Conservation (phyloP, 1,140 invertebrate genomes). For the Drosophila kepulauana region DNA sequence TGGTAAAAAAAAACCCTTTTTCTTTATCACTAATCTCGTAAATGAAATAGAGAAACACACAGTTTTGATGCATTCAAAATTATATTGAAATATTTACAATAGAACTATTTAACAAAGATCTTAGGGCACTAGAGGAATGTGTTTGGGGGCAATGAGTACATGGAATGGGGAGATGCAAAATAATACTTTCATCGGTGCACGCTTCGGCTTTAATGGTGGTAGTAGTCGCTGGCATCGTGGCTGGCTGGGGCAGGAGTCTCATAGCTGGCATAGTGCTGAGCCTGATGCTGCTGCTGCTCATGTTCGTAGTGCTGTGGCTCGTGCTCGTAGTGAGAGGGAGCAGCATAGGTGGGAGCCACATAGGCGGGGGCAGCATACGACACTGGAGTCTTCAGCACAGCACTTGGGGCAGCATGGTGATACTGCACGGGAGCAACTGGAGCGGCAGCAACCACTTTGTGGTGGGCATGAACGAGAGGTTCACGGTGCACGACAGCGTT, state of each 20-base stretch:
- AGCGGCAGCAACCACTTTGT: slow-evolving; percentile 62
- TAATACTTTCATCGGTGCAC: slow-evolving; percentile 63
- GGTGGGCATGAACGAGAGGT: slow-evolving; percentile 76
- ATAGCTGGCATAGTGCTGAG: slow-evolving; percentile 68
- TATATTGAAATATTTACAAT: slow-evolving; percentile 68
- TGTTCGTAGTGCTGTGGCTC: slow-evolving; percentile 52
- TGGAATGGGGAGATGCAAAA: slow-evolving; percentile 49
- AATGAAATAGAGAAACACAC: neutral
- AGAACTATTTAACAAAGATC: slow-evolving; percentile 60
- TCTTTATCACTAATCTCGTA: neutral
- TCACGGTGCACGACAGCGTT: slow-evolving; percentile 85
- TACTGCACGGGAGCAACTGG: slow-evolving; percentile 62
- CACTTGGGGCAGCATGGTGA: slow-evolving; percentile 58
- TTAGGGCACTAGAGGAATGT: slow-evolving; percentile 44
- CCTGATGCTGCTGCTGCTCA: slow-evolving; percentile 55
- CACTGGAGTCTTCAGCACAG: slow-evolving; percentile 53
- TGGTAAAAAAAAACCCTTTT: neutral
- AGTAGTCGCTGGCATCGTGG: slow-evolving; percentile 71
- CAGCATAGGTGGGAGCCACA: slow-evolving; percentile 39
- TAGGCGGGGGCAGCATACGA: slow-evolving; percentile 57
- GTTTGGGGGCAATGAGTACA: slow-evolving; percentile 28
- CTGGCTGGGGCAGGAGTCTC: slow-evolving; percentile 62
- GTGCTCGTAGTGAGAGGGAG: slow-evolving; percentile 47
- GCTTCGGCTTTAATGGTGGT: slow-evolving; percentile 65
- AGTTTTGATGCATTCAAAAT: slow-evolving; percentile 1